Conservation (phyloP, 2,888 invertebrate genomes). For the Muschampia plurimacula region DNA sequence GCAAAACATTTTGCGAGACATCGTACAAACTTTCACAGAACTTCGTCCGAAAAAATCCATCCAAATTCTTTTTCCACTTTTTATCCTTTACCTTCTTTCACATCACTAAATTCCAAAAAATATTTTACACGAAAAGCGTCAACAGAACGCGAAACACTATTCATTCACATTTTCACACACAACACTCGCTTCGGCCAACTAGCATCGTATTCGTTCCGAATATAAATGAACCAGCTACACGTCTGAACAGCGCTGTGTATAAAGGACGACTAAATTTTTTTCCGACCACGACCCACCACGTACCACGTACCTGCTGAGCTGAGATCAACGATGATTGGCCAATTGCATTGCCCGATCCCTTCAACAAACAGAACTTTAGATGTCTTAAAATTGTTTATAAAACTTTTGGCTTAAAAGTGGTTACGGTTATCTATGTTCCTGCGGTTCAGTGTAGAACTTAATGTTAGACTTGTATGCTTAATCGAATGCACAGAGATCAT, state of each 20-base stretch:
- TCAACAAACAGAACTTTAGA: constrained; percentile 19
- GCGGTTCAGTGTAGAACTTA: not conserved
- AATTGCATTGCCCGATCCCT: constrained; percentile 20
- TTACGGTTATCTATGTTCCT: too few species aligned
- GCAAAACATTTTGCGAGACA: constrained; percentile 14
- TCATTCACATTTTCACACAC: constrained; percentile 32
- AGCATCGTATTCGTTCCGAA: constrained; percentile 31
- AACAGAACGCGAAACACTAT: constrained; percentile 23
- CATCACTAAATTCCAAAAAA: constrained; percentile 20
- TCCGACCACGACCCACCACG: constrained; percentile 3
- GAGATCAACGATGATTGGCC: constrained; percentile 34
- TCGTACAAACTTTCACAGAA: constrained; percentile 4
- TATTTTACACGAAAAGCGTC: constrained; percentile 26
- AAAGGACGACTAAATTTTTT: constrained; percentile 34
- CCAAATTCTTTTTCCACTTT: not conserved
- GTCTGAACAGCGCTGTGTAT: constrained; percentile 14
- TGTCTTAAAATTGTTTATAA: constrained; percentile 18
- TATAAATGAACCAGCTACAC: constrained; percentile 25
- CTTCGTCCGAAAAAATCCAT: constrained; percentile 4
- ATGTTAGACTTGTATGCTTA: not conserved
- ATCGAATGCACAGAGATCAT: too few species aligned
- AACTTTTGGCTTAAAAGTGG: too few species aligned
- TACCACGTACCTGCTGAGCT: constrained; percentile 26
- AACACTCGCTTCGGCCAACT: constrained; percentile 28
- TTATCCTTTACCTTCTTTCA: not conserved